Percentiles rank a stretch among this genome's conserved stretches.
Conservation (phyloP, 2,113 vertebrate species). For the Agelaius tricolor region DNA sequence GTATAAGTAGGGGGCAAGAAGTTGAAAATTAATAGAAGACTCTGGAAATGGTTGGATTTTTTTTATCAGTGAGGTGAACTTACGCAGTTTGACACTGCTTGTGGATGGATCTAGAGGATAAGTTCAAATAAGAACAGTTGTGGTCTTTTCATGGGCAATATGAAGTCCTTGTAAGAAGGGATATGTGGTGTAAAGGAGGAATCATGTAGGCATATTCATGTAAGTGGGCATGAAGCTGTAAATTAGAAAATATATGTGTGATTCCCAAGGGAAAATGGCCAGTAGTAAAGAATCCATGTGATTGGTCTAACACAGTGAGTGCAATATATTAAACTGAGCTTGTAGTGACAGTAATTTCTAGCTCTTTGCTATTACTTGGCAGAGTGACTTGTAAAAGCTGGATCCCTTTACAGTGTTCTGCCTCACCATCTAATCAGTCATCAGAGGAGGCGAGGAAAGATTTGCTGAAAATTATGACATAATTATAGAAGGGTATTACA, state of each 20-base stretch:
- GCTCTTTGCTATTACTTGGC: constrained; percentile 25
- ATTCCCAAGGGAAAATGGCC: constrained; percentile 12
- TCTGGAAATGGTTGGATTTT: background rate
- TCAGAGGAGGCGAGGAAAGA: background rate
- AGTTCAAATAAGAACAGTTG: background rate
- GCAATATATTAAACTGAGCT: constrained; percentile 29
- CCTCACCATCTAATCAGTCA: constrained; percentile 22
- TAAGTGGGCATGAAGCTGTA: constrained; percentile 14
- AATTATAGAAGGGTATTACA: constrained; percentile 19
- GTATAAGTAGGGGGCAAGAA: background rate
- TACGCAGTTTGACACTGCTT: background rate
- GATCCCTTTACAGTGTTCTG: background rate
- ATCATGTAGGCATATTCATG: background rate
- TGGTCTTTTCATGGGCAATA: background rate
- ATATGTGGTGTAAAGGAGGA: background rate
- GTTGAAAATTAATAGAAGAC: background rate
- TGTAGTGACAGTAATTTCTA: constrained; percentile 29
- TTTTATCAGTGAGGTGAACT: background rate
- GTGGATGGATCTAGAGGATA: background rate
- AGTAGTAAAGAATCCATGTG: constrained; percentile 10
- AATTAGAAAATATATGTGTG: constrained; percentile 20
- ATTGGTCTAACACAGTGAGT: background rate
- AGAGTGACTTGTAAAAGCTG: constrained; percentile 2
- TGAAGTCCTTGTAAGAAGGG: background rate
- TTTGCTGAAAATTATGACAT: constrained; percentile 27